Conservation (phyloP, 2,888 invertebrate species). For the Archips xylosteana region DNA sequence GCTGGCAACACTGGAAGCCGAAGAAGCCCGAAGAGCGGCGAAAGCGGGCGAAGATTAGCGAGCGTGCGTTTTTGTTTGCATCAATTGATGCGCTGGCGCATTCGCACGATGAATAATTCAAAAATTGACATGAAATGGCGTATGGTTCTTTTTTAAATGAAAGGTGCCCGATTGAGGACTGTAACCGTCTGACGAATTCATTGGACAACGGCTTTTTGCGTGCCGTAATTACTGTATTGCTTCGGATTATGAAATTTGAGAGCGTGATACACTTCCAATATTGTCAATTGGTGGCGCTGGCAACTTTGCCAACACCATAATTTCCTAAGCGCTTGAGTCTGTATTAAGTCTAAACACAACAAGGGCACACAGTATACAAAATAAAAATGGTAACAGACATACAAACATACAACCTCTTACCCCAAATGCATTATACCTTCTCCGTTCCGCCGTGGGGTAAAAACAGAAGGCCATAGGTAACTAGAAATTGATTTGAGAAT, state of each 20-base stretch:
- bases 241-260: conserved; percentile 55
- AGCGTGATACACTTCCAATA: conserved; percentile 26
- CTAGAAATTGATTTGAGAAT: too few species aligned
- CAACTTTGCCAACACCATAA: conserved; percentile 4
- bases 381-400: too few species aligned
- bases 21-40: conserved; percentile 69
- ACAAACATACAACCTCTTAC: too few species aligned
- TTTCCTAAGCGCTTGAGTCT: too few species aligned
- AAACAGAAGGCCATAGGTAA: too few species aligned
- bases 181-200: conserved; percentile 86
- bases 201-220: conserved; percentile 83
- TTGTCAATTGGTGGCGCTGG: background rate
- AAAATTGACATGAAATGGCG: conserved; percentile 86
- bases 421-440: too few species aligned
- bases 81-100: conserved; percentile 86
- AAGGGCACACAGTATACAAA: too few species aligned
- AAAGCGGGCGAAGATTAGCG: conserved; percentile 84
- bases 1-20: conserved; percentile 79
- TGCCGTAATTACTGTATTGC: conserved; percentile 80
- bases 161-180: conserved; percentile 86
- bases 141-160: conserved; percentile 84
- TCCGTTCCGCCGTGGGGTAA: too few species aligned
- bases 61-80: conserved; percentile 84
- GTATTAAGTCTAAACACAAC: too few species aligned
- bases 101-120: conserved; percentile 86